phyloP scores from a whole-genome alignment of 2,888 invertebrate genomes.

The Miltochrista miniata region DNA sequence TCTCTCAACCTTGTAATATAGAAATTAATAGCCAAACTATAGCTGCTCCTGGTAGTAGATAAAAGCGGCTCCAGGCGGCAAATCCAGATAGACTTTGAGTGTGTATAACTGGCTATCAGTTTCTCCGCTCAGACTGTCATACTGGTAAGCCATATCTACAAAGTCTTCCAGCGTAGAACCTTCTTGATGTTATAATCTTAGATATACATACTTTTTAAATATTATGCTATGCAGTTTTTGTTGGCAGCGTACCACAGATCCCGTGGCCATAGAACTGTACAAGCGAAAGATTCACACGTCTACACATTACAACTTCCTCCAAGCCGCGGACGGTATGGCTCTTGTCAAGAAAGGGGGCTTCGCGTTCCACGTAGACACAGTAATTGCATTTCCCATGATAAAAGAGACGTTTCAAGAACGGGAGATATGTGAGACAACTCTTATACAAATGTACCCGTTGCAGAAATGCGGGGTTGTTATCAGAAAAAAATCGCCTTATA shows the following conservation, averaged over 20 bases:
- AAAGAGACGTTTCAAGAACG: constrained; percentile 85
- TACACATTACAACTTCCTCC: constrained; percentile 71
- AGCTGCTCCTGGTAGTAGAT: no score
- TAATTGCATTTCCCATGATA: constrained; percentile 87
- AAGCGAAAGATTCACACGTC: constrained; percentile 78
- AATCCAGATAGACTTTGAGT: no score
- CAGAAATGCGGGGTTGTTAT: constrained; percentile 83
- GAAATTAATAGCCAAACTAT: no score
- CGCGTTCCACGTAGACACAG: constrained; percentile 88
- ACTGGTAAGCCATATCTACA: no score
- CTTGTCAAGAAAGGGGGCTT: constrained; percentile 86
- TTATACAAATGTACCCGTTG: constrained; percentile 84
- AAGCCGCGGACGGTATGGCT: constrained; percentile 81
- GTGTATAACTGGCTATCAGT: no score
- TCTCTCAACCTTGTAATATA: no score
- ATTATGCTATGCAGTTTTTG: not conserved
- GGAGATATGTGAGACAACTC: constrained; percentile 87
- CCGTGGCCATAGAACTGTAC: constrained; percentile 83
- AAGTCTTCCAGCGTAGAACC: no score
- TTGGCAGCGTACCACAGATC: constrained; percentile 85
- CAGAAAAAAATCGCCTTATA: constrained; percentile 85
- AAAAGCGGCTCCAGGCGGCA: no score
- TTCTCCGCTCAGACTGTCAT: no score
- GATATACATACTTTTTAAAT: no score
- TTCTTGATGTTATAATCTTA: no score